phyloP scores from a whole-genome alignment of 2,888 invertebrate species.

The Lithodes maja region DNA sequence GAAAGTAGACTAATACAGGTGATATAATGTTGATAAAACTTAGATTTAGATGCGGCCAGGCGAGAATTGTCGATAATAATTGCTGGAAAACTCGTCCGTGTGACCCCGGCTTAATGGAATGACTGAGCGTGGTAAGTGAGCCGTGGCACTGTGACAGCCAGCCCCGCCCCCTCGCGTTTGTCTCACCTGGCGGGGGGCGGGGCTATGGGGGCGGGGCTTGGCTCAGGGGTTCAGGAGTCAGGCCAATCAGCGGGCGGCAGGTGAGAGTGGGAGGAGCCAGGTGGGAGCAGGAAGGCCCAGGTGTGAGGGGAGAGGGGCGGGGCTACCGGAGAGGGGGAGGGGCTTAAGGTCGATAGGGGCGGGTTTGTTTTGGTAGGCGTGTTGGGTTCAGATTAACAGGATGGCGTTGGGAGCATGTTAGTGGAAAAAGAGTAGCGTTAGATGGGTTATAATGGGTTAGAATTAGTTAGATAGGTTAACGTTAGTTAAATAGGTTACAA shows the following conservation, averaged over 20 bases:
- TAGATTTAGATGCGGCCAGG: too few relatives aligned
- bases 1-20: too few relatives aligned
- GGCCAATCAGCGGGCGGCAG: constrained; percentile 13
- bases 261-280: not conserved
- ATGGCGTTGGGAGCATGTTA: not conserved
- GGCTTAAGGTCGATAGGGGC: not conserved
- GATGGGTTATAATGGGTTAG: too few relatives aligned
- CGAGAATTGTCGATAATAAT: too few relatives aligned
- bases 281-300: constrained; percentile 15
- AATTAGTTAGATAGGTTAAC: too few relatives aligned
- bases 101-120: too few relatives aligned
- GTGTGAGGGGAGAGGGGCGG: constrained; percentile 8
- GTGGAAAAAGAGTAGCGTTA: too few relatives aligned
- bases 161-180: constrained; percentile 8
- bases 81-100: too few relatives aligned
- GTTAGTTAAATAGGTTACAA: too few relatives aligned
- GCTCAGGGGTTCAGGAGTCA: not conserved
- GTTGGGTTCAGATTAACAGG: not conserved
- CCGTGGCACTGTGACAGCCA: not conserved
- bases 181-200: constrained; percentile 29
- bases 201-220: constrained; percentile 10
- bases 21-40: too few relatives aligned
- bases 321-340: not conserved
- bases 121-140: too few relatives aligned
- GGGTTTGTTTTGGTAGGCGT: not conserved